These are phyloP conservation scores for Hyles euphorbiae DNA, from an alignment of 1,140 invertebrate genomes.

Conservation along the genomic window DNA sequence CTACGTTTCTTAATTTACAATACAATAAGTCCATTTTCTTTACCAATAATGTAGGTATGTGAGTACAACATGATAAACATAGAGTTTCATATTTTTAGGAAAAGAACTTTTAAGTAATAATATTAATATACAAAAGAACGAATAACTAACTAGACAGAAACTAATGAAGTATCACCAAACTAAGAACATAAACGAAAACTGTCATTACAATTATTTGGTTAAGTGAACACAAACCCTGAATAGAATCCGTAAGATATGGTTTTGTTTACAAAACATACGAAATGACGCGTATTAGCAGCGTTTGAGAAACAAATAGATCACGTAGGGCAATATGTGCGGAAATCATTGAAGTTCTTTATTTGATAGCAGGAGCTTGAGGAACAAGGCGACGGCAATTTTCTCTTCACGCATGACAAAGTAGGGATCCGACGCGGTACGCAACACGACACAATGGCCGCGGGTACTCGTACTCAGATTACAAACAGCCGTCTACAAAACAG, in stretches of 20 bases:
- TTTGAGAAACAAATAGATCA: conserved; percentile 1
- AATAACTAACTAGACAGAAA: too few species aligned
- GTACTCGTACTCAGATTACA: conserved; percentile 12
- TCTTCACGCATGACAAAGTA: conserved; percentile 13
- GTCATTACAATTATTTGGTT: too few species aligned
- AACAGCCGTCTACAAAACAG: conserved; percentile 14
- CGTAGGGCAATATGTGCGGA: conserved; percentile 4
- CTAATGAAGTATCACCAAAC: too few species aligned
- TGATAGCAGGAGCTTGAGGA: conserved; percentile 19
- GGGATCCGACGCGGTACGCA: conserved; percentile 4
- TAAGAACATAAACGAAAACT: too few species aligned
- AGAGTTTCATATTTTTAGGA: too few species aligned
- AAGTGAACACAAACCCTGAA: too few species aligned
- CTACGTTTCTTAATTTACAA: too few species aligned
- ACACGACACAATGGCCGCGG: conserved; percentile 6
- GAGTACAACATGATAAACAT: too few species aligned
- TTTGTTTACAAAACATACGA: conserved; percentile 5
- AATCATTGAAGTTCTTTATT: conserved; percentile 20
- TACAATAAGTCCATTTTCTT: too few species aligned
- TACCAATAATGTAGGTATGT: too few species aligned
- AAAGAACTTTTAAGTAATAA: background rate
- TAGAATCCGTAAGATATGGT: background rate
- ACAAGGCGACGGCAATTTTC: conserved; percentile 21
- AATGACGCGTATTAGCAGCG: background rate
- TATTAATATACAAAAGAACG: conserved; percentile 2